Evolutionary conservation across 2,113 vertebrate species (phyloP).

Genomic region (Bufo gargarizans): DNA sequence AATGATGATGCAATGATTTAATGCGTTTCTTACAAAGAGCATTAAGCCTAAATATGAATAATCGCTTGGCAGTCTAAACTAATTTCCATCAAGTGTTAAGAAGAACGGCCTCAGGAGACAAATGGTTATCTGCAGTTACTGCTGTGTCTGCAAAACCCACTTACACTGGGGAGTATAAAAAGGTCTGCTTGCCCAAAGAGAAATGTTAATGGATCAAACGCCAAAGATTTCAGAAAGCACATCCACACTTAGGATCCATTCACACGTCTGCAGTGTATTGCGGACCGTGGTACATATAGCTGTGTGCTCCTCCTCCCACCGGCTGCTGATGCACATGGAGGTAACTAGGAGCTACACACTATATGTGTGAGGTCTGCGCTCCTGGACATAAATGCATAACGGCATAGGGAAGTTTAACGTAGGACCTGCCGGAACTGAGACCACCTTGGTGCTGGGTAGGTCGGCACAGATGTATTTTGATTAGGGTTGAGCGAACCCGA

Average conservation of each 20-base stretch:
- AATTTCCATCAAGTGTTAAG: conserved; percentile 13
- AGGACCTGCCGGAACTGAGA: too few relatives aligned
- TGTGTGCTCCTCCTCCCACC: too few relatives aligned
- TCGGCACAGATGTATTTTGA: too few relatives aligned
- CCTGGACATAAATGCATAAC: too few relatives aligned
- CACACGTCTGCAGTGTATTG: too few relatives aligned
- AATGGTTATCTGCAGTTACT: conserved; percentile 18
- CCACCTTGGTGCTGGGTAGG: too few relatives aligned
- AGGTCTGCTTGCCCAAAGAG: conserved; percentile 7
- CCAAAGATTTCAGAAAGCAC: conserved; percentile 4
- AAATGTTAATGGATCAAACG: conserved; percentile 13
- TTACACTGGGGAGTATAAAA: not conserved
- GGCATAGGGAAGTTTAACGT: too few relatives aligned
- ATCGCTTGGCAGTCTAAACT: conserved; percentile 8
- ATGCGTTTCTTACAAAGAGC: not conserved
- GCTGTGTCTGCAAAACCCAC: conserved; percentile 16
- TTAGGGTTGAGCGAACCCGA: too few relatives aligned
- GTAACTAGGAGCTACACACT: too few relatives aligned
- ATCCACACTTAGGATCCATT: not conserved
- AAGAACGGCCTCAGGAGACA: conserved; percentile 30
- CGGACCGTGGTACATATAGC: too few relatives aligned
- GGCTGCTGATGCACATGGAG: too few relatives aligned
- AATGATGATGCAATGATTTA: conserved; percentile 12
- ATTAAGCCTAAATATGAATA: not conserved
- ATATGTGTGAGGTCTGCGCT: too few relatives aligned